These are phyloP conservation scores for Sinhomidia bicolor DNA, from an alignment of 2,888 invertebrate genomes.

Conservation along the genomic window DNA sequence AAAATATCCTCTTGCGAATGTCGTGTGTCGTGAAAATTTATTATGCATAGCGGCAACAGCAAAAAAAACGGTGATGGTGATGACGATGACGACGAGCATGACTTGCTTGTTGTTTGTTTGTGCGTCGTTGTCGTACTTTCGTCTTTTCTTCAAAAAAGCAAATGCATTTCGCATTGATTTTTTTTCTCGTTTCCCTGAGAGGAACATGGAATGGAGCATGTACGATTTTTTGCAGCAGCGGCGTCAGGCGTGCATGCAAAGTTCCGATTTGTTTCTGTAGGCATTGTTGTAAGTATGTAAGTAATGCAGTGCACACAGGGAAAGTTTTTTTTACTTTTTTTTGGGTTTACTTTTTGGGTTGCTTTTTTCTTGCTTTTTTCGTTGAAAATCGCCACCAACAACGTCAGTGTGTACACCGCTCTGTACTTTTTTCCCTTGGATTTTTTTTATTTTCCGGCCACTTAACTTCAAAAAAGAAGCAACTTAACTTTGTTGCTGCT, in stretches of 20 bases:
- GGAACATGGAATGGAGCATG: no score
- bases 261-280: conserved; percentile 27
- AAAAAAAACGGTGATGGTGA: not conserved
- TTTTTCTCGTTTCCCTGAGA: not conserved
- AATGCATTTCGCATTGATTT: conserved; percentile 44
- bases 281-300: not conserved
- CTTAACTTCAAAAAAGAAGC: conserved; percentile 24
- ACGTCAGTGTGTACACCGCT: not conserved
- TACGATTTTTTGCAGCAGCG: not conserved
- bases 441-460: conserved; percentile 43
- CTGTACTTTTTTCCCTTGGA: not conserved
- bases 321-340: not conserved
- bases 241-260: not conserved
- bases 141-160: not conserved
- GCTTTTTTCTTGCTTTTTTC: not conserved
- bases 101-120: conserved; percentile 12
- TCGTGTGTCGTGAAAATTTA: conserved; percentile 24
- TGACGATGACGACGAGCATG: no score
- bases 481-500: not conserved
- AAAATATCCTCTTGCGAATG: not conserved
- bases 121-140: not conserved
- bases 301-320: not conserved
- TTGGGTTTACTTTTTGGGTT: not conserved
- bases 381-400: not conserved
- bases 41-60: conserved; percentile 17